Evolutionary conservation across 2,113 vertebrate species (phyloP), one percentile per base, ranked within the genome.

Genomic region (Maccullochella peelii): DNA sequence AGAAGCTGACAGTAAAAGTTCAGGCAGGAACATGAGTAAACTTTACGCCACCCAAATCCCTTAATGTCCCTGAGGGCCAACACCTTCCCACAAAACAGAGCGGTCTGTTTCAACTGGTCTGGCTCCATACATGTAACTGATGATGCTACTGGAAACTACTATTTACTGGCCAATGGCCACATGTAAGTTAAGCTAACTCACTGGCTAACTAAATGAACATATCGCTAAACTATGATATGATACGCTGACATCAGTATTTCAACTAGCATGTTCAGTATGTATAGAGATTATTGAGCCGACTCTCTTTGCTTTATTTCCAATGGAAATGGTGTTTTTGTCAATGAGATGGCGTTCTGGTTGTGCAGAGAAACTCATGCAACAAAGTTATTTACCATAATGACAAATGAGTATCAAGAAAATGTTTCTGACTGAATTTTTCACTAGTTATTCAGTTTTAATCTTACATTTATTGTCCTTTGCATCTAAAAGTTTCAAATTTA

Each of bases 21-120:
- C 47, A 54, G 30, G 27, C 18, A 21, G 30, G 42, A 44, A 81
- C 59, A 52, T 25, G 42, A 80, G 49, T 23, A 36, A 4, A 62
- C 52, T 61, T 76, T 71, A 30, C 61, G 73, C 36, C 25, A 54
- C 62, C 63, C 75, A 61, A 40, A 16, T 72, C 5, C 30, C 36
- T 52, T 42, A 21, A 36, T 58, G 14, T 49, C 40, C 73, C 69
- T 6, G 21, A 68, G 63, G 77, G 27, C 27, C 40, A 58, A 47
- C 44, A 42, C 18, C 23, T 14, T 54, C 40, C 20, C 18, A 40
- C 38, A 4, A 30, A 70, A 55, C 11, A 62, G 8, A 57, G n/a
- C 4, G 0, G 57, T 0, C 44, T 42, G 49, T 71, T 72, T 49
- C 20, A 49, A 21, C 18, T 15, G 23, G 57, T 18, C 23, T 38